Percentiles rank a stretch among this genome's conserved stretches.
Evolutionary conservation across 2,888 invertebrate species (phyloP).

Genomic region (Ormyrus thymus): DNA sequence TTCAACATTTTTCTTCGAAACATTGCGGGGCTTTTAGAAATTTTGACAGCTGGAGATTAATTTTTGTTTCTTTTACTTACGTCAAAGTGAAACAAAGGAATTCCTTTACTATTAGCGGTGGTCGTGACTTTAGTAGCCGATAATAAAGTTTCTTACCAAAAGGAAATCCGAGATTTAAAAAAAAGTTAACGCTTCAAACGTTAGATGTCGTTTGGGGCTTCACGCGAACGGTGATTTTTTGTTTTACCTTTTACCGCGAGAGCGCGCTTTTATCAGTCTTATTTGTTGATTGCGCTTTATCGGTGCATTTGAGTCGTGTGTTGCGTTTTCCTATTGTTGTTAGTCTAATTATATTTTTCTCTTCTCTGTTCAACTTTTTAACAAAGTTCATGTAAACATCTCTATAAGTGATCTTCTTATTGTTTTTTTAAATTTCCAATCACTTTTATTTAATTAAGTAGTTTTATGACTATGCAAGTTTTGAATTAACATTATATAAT

Average conservation of each 20-base stretch:
- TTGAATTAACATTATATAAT: conserved; percentile 25
- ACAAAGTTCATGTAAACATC: no score
- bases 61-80: no score
- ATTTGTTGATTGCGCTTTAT: not conserved
- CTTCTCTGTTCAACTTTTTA: no score
- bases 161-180: not conserved
- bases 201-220: not conserved
- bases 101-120: not conserved
- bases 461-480: not conserved
- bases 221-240: conserved; percentile 3
- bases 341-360: not conserved
- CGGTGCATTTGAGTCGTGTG: not conserved
- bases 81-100: not conserved
- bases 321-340: not conserved
- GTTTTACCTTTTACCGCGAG: not conserved
- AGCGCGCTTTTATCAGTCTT: conserved; percentile 37
- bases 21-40: no score
- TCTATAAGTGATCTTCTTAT: no score
- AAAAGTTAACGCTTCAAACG: not conserved
- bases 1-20: no score
- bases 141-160: no score
- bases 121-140: no score
- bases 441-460: not conserved
- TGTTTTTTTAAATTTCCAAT: no score
- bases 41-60: no score